Base-by-base conservation (phyloP, 1,140 invertebrate species). In the Apolygus lucorum region DNA sequence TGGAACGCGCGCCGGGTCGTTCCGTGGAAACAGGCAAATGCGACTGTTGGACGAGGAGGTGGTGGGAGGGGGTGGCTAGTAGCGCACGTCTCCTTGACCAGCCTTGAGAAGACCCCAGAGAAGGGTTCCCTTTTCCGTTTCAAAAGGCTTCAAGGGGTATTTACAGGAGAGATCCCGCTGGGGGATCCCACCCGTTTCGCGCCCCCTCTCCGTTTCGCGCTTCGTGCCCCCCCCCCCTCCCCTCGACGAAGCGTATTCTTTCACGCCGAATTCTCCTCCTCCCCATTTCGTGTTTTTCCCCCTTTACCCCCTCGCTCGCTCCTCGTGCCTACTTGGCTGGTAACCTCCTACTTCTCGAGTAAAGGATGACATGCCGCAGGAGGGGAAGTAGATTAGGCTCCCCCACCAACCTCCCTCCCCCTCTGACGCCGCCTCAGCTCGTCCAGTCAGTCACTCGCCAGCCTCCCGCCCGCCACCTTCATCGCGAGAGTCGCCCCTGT, bases 311-410 rank as follows among this genome's bases (percentile, higher is more conserved):
- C n/a, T n/a, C n/a, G n/a, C n/a, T n/a, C n/a, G n/a, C n/a, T 4
- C 13, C 22, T 13, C 54, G 22, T 59, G 8, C 8, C 54, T 4
- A 13, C 13, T 59, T 59, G 8, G 4, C 54, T 24, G 54, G 54
- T 59, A 59, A 59, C 54, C 54, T 59, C 54, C 54, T 59, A 59
- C 54, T 59, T 59, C 54, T 59, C 54, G 54, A 4, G 11, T 59
- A 59, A 59, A 59, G 54, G 54, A 59, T 59, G 54, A 59, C 54
- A 59, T 59, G 54, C 54, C 54, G 54, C 54, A 59, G 54, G 54
- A 59, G 54, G 54, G 54, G 54, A 59, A 59, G 54, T 22, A 59
- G 54, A 59, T 59, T 59, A 59, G 54, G 54, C 54, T 59, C 54
- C 54, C 54, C 22, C 54, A 13, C 54, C 54, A 42, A 59, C 22